phyloP scores from a whole-genome alignment of 2,888 invertebrate species.

The Poecilobothrus nobilitatus region DNA sequence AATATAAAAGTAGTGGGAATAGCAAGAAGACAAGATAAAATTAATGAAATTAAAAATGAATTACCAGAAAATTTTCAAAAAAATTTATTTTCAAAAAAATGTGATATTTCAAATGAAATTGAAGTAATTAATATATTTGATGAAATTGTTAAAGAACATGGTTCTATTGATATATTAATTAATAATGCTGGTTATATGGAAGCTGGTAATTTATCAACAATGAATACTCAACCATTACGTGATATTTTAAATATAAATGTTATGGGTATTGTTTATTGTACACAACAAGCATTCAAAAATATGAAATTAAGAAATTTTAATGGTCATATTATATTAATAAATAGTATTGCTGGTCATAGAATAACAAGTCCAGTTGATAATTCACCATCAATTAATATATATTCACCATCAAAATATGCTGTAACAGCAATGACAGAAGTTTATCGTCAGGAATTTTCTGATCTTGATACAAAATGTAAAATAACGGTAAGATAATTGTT shows the following conservation, averaged over 20 bases:
- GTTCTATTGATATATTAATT: slow-evolving; percentile 50
- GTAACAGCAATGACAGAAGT: slow-evolving; percentile 38
- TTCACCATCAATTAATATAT: slow-evolving; percentile 33
- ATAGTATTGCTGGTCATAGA: slow-evolving; percentile 37
- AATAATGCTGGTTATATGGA: slow-evolving; percentile 50
- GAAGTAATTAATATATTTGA: slow-evolving; percentile 47
- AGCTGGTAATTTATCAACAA: slow-evolving; percentile 28
- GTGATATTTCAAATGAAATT: slow-evolving; percentile 46
- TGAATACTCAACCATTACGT: slow-evolving; percentile 25
- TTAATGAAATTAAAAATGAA: slow-evolving; percentile 35
- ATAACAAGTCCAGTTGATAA: slow-evolving; percentile 26
- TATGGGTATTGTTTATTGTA: slow-evolving; percentile 44
- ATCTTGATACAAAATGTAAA: slow-evolving; percentile 35
- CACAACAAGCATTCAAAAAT: slow-evolving; percentile 45
- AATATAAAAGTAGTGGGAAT: slow-evolving; percentile 51
- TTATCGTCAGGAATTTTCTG: slow-evolving; percentile 37
- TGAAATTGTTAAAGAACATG: slow-evolving; percentile 45
- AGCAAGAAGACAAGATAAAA: slow-evolving; percentile 45
- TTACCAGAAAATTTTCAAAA: slow-evolving; percentile 29
- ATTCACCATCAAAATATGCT: slow-evolving; percentile 37
- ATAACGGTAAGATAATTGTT: slow-evolving; percentile 33
- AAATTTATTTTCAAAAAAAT: slow-evolving; percentile 26
- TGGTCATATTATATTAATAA: slow-evolving; percentile 47
- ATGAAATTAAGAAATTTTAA: slow-evolving; percentile 45
- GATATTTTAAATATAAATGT: slow-evolving; percentile 29